These are phyloP conservation scores for Macrochelys suwanniensis DNA, from an alignment of 2,797 vertebrate species.

Conservation along the genomic window DNA sequence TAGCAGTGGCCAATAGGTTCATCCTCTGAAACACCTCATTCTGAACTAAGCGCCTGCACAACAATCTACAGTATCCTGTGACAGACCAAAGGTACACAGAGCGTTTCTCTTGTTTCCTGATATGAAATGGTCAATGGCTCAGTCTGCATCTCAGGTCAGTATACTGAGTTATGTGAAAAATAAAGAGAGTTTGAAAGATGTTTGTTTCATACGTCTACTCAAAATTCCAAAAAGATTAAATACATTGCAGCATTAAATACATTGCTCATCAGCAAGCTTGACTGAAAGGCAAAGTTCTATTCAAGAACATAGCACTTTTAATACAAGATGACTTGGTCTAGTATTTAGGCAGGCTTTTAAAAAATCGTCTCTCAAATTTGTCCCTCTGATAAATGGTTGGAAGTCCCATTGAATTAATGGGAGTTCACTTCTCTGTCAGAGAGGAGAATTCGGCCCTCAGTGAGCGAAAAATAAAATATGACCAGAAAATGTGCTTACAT, in stretches of 20 bases:
- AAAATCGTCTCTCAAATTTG: neutral
- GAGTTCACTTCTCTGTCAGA: neutral
- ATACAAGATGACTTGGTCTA: neutral
- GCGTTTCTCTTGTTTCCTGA: constrained; percentile 1
- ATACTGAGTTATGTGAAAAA: constrained; percentile 2
- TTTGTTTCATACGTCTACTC: neutral
- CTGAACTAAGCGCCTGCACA: constrained; percentile 10
- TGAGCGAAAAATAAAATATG: neutral
- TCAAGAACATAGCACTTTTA: neutral
- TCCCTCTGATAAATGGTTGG: neutral
- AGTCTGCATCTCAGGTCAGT: constrained; percentile 10
- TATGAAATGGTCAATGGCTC: neutral
- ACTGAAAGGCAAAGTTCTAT: neutral
- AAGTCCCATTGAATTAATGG: neutral
- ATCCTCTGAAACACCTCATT: constrained; percentile 51
- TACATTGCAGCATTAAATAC: constrained; percentile 1
- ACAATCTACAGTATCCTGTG: neutral
- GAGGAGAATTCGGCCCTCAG: neutral
- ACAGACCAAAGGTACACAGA: neutral
- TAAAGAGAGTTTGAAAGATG: constrained; percentile 9
- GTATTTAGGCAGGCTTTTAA: neutral
- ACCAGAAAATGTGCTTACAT: neutral
- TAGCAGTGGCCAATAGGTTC: neutral
- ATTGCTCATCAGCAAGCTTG: neutral
- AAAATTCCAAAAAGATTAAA: constrained; percentile 30